phyloP scores from a whole-genome alignment of 2,113 vertebrate species.

The Penelope pileata region DNA sequence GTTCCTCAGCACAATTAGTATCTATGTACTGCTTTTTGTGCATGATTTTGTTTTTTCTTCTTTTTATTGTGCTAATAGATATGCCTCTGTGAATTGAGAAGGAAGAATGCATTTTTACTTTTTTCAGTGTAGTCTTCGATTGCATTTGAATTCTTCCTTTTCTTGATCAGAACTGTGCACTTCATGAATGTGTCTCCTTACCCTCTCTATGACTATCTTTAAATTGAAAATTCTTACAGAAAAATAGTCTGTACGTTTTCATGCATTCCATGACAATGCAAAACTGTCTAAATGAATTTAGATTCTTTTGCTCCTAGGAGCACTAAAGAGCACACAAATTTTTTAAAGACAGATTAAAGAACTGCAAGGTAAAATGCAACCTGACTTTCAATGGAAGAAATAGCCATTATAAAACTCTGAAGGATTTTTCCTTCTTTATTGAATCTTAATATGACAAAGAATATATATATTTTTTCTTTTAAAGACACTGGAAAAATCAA shows the following conservation, averaged over 20 bases:
- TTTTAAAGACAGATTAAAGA: background rate
- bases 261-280: background rate
- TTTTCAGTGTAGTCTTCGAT: background rate
- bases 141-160: background rate
- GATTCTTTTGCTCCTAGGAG: background rate
- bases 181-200: background rate
- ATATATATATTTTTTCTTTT: background rate
- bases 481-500: slow-evolving; percentile 17
- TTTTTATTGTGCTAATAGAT: background rate
- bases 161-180: background rate
- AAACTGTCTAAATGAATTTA: background rate
- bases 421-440: background rate
- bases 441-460: slow-evolving; percentile 18
- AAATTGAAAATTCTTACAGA: background rate
- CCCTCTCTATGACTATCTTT: background rate
- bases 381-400: background rate
- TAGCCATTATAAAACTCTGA: background rate
- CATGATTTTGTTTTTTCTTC: background rate
- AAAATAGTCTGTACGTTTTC: background rate
- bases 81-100: background rate
- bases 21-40: background rate
- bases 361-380: background rate
- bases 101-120: background rate
- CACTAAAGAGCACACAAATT: background rate
- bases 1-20: background rate